phyloP scores from a whole-genome alignment of 2,113 vertebrate species.

The Carassius auratus region DNA sequence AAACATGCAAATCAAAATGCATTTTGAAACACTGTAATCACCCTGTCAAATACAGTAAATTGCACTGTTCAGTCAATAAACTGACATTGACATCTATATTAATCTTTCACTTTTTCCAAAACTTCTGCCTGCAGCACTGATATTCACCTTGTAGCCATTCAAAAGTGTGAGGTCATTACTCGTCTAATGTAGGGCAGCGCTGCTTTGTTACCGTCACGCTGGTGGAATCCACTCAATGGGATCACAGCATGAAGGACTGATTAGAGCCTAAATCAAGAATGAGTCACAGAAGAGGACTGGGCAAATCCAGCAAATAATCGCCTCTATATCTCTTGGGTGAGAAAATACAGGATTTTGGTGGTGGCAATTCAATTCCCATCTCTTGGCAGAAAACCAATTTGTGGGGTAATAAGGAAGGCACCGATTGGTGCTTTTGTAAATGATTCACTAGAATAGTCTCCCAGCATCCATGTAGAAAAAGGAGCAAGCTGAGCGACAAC shows the following conservation, averaged over 20 bases:
- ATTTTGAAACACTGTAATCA: not conserved
- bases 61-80: not conserved
- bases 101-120: not conserved
- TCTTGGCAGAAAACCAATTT: conserved; percentile 29
- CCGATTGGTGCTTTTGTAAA: conserved; percentile 9
- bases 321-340: conserved; percentile 25
- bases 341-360: conserved; percentile 29
- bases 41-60: not conserved
- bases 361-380: conserved; percentile 14
- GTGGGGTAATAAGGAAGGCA: not conserved
- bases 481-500: not conserved
- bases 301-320: conserved; percentile 45
- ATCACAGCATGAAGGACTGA: conserved; percentile 46
- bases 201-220: conserved; percentile 31
- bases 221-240: conserved; percentile 41
- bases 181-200: conserved; percentile 34
- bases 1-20: not conserved
- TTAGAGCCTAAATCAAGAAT: conserved; percentile 39
- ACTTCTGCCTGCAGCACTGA: conserved; percentile 12
- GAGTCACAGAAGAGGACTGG: conserved; percentile 32
- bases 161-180: conserved; percentile 15
- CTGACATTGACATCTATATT: not conserved
- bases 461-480: not conserved
- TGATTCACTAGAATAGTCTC: not conserved
- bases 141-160: conserved; percentile 7